These are phyloP conservation scores for Cephus rjabovi DNA, from an alignment of 2,888 invertebrate genomes.

Conservation along the genomic window DNA sequence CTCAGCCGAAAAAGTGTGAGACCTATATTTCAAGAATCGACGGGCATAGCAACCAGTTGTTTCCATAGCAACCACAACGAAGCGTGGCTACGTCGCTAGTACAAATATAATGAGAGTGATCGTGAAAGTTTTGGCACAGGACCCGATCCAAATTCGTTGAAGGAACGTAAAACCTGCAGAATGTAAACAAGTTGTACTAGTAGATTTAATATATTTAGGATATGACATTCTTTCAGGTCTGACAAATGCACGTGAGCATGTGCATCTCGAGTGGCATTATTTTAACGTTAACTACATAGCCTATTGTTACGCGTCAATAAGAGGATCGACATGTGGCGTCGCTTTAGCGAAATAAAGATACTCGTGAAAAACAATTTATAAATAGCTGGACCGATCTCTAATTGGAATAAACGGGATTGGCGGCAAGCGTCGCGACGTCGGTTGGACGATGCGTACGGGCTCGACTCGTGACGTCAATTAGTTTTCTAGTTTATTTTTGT, in stretches of 20 bases:
- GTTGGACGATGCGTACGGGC: not conserved
- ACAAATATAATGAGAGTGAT: too few species aligned
- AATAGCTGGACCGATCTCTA: not conserved
- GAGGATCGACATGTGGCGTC: not conserved
- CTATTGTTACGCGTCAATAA: not conserved
- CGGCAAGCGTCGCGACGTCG: not conserved
- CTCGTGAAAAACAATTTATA: not conserved
- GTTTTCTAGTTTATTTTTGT: not conserved
- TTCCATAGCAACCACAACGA: too few species aligned
- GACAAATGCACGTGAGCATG: not conserved
- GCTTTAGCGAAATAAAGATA: not conserved
- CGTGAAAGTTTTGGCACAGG: too few species aligned
- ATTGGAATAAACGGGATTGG: not conserved
- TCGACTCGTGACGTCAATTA: not conserved
- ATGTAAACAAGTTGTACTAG: too few species aligned
- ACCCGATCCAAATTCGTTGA: too few species aligned
- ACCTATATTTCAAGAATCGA: too few species aligned
- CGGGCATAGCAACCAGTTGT: too few species aligned
- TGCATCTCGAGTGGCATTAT: not conserved
- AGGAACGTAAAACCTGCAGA: too few species aligned
- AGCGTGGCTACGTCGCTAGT: too few species aligned
- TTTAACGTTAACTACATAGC: not conserved
- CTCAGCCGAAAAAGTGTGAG: too few species aligned
- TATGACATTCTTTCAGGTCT: not conserved
- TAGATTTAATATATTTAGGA: too few species aligned